Base-by-base conservation (phyloP, 2,797 vertebrate genomes). In the Molossus alvarezi region DNA sequence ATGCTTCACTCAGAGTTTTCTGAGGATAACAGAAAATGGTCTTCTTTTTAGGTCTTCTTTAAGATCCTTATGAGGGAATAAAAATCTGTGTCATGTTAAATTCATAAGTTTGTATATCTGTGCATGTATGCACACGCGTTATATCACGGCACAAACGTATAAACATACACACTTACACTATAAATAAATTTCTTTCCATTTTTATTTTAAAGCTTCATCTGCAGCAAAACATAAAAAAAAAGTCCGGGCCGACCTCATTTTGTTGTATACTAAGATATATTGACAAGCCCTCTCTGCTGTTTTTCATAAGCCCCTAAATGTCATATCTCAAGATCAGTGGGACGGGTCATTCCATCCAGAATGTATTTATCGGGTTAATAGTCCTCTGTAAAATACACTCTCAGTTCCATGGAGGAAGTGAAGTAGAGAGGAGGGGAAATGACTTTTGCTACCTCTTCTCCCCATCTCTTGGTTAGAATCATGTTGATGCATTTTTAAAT, bases 401-500 rank as follows among this genome's bases (percentile, higher is more conserved):
- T 73, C 81, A 75, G 12, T 73, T 95, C 51, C 88, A 81, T 1
- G 76, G 11, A 79, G 14, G 15, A 10, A 77, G 25, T 21, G 1
- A 1, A 91, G 8, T 6, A 81, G 41, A n/a, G 20, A 92, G 33
- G n/a, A 88, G n/a, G 88, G 51, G 65, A 95, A 94, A 64, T 91
- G 53, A 62, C 55, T 88, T 94, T 81, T 57, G 71, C 37, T 33
- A 53, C 45, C 12, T 79, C 15, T 5, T 73, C 9, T 76, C 72
- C 41, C n/a, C 25, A 55, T 60, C 45, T 81, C n/a, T 60, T 83
- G 41, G 37, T 62, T 90, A 60, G 20, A 76, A 25, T 88, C n/a
- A 45, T 64, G 71, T 29, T 87, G 14, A 79, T 90, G 21, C 21
- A 96, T 82, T 97, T 92, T 85, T 93, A 97, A 90, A 84, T 72